Evolutionary conservation across 2,113 vertebrate species (phyloP).

Genomic region (Mustela lutreola): DNA sequence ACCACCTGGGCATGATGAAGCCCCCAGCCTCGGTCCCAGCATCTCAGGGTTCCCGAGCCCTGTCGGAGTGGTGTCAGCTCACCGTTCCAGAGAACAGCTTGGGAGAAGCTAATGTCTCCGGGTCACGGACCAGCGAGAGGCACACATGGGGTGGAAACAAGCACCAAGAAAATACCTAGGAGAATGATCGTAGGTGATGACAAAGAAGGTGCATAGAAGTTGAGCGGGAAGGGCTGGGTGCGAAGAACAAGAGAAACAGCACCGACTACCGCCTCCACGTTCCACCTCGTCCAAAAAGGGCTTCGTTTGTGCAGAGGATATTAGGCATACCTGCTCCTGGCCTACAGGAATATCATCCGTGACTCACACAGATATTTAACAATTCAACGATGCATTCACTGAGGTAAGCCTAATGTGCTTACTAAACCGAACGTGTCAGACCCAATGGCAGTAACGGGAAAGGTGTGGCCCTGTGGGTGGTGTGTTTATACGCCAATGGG

Average conservation of each 20-base stretch:
- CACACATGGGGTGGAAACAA: not conserved
- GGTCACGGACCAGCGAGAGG: not conserved
- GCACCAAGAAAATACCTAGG: not conserved
- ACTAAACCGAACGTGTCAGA: not conserved
- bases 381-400: not conserved
- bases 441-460: not conserved
- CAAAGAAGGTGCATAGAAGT: no score
- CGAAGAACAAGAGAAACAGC: not conserved
- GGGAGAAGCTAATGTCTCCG: not conserved
- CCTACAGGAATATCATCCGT: fast-evolving
- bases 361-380: not conserved
- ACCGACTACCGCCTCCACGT: not conserved
- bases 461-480: not conserved
- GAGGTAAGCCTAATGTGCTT: not conserved
- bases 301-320: not conserved
- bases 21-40: not conserved
- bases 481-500: fast-evolving
- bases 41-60: not conserved
- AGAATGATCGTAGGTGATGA: not conserved
- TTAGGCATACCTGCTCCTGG: not conserved
- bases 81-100: not conserved
- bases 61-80: not conserved
- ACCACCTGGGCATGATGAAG: not conserved
- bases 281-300: not conserved
- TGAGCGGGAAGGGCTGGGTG: not conserved